Conservation (phyloP, 2,113 vertebrate genomes). For the Ochotona curzoniae region DNA sequence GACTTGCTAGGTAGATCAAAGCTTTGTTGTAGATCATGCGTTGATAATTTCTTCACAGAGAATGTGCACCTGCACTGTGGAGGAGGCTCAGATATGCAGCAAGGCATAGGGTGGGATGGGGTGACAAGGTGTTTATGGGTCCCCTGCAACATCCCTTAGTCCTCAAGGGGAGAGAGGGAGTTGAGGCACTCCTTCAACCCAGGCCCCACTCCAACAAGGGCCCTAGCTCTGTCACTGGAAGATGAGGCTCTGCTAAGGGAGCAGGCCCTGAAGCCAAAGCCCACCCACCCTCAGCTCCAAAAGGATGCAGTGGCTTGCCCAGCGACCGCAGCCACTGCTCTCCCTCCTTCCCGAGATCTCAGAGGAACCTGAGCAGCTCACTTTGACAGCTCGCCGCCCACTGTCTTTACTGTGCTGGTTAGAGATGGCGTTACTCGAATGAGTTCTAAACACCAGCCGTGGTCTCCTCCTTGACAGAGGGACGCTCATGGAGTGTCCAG, state of each 20-base stretch:
- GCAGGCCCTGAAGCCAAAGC: neutral
- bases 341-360: neutral
- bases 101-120: too few species aligned
- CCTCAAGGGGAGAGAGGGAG: neutral
- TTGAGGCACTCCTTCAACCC: neutral
- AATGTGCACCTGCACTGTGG: neutral
- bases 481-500: neutral
- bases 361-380: neutral
- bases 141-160: too few species aligned
- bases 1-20: conserved; percentile 45
- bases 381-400: neutral
- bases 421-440: neutral
- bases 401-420: neutral
- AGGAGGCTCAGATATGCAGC: neutral
- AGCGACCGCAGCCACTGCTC: neutral
- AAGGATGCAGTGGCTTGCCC: conserved; percentile 27
- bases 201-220: neutral
- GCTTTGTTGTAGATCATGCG: neutral
- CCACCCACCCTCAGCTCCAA: neutral
- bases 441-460: neutral
- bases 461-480: neutral
- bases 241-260: too few species aligned
- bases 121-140: neutral
- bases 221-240: neutral
- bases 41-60: neutral